These are phyloP conservation scores for Tychaedon coryphoeus DNA, from an alignment of 2,113 vertebrate species.

Conservation along the genomic window DNA sequence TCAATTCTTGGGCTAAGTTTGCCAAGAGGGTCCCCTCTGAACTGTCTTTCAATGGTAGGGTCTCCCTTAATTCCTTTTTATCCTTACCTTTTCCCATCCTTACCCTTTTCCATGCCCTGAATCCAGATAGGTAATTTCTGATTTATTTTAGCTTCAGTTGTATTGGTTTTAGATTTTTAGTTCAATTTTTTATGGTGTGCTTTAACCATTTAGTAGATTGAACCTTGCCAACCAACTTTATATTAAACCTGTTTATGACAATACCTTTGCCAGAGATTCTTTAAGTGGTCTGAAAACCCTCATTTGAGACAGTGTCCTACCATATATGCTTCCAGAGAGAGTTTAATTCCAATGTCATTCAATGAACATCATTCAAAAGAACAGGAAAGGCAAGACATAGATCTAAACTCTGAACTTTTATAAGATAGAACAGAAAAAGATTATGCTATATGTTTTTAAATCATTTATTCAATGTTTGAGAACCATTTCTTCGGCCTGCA, in stretches of 20 bases:
- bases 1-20: rapidly evolving
- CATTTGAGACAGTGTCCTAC: too few species aligned
- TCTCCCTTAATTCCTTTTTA: not conserved
- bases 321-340: not conserved
- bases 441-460: not conserved
- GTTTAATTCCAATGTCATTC: not conserved
- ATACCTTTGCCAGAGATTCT: not conserved
- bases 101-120: not conserved
- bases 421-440: not conserved
- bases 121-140: not conserved
- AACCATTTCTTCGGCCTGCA: not conserved
- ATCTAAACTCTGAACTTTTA: not conserved
- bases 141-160: not conserved
- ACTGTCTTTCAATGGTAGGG: not conserved
- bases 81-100: not conserved
- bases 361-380: not conserved
- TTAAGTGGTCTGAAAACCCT: not conserved
- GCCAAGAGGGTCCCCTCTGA: not conserved
- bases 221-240: not conserved
- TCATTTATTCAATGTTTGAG: not conserved
- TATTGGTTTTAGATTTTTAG: not conserved
- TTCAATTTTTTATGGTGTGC: too few species aligned
- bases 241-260: not conserved
- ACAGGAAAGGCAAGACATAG: not conserved
- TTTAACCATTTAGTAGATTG: not conserved